Conservation (phyloP, 1,140 invertebrate species). For the Melitaea cinxia region DNA sequence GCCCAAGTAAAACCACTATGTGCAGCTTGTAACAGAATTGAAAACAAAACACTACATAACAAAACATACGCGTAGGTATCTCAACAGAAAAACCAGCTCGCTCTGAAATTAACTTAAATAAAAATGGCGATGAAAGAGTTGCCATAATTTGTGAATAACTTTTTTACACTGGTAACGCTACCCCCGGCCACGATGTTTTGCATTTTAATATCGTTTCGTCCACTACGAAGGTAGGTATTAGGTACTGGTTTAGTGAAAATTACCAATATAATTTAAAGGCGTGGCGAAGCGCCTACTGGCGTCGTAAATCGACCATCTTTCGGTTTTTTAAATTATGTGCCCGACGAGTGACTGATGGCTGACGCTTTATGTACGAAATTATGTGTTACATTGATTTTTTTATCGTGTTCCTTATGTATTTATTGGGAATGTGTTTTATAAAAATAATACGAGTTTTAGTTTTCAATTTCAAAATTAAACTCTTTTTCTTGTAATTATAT, state of each 20-base stretch:
- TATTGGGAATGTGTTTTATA: no score
- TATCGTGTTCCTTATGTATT: neutral
- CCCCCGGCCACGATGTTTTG: neutral
- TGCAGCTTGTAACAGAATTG: no score
- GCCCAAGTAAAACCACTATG: no score
- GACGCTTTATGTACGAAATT: conserved; percentile 4
- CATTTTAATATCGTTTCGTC: conserved; percentile 19
- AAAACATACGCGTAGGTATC: no score
- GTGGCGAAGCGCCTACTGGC: conserved; percentile 17
- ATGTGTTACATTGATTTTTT: neutral
- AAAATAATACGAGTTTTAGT: no score
- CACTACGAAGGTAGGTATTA: neutral
- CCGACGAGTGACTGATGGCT: conserved; percentile 8
- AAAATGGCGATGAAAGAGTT: conserved; percentile 6
- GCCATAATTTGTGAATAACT: conserved; percentile 11
- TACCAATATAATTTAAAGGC: conserved; percentile 16
- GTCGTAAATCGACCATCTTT: conserved; percentile 16
- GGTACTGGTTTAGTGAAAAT: neutral
- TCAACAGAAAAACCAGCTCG: neutral
- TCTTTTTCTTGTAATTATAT: no score
- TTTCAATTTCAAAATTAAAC: no score
- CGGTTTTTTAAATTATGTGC: conserved; percentile 17
- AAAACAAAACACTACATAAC: no score
- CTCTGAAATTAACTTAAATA: neutral
- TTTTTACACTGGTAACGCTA: conserved; percentile 9